Evolutionary conservation across 2,888 invertebrate genomes (phyloP).

Genomic region (Muschampia plurimacula): DNA sequence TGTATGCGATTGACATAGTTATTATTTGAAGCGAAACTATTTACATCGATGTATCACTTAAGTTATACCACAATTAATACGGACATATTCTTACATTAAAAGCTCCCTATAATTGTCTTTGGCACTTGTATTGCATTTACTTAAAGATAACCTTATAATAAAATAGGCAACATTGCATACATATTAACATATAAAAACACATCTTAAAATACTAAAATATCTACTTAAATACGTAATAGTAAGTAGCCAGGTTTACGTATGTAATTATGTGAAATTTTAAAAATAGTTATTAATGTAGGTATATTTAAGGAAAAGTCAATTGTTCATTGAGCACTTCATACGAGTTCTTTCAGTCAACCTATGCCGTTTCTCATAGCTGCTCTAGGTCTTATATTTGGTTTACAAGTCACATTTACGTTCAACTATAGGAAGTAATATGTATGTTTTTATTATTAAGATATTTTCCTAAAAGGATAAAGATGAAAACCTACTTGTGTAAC

Average conservation of each 20-base stretch:
- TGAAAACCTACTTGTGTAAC: not conserved
- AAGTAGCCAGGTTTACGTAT: conserved; percentile 15
- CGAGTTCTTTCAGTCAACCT: no score
- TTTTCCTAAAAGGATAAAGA: no score
- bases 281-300: no score
- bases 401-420: no score
- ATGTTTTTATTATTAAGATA: not conserved
- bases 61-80: conserved; percentile 44
- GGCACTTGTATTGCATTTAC: conserved; percentile 70
- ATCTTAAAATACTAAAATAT: no score
- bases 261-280: not conserved
- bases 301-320: no score
- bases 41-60: conserved; percentile 56
- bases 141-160: conserved; percentile 18
- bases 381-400: no score
- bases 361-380: no score
- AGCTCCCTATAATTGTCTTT: conserved; percentile 78
- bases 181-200: not conserved
- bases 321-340: no score
- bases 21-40: conserved; percentile 66
- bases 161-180: conserved; percentile 16
- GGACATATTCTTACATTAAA: conserved; percentile 66
- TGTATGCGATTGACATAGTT: conserved; percentile 73
- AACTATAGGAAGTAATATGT: conserved; percentile 4
- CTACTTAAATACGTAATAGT: no score